Evolutionary conservation across 2,797 vertebrate species (phyloP).

Genomic region (Alauda arvensis): DNA sequence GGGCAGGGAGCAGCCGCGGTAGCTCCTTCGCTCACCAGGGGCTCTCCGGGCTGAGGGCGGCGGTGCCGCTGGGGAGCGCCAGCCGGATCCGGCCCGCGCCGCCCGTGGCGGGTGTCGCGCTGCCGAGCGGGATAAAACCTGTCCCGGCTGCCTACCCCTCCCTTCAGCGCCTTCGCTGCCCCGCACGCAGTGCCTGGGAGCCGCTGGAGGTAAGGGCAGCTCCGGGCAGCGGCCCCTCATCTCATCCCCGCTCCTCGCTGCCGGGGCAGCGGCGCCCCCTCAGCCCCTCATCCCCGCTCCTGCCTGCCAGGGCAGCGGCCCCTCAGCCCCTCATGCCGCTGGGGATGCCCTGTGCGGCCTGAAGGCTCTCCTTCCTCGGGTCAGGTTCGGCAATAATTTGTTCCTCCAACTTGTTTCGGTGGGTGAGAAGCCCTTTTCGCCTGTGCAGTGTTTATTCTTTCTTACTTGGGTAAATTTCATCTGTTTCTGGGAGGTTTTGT

Average conservation of each 20-base stretch:
- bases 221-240: not conserved
- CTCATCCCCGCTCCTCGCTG: not conserved
- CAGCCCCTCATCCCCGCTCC: not conserved
- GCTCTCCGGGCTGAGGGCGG: not conserved
- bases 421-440: not conserved
- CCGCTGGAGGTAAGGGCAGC: not conserved
- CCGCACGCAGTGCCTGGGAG: not conserved
- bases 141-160: fast-evolving
- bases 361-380: fast-evolving
- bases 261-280: too few relatives aligned
- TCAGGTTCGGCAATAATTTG: fast-evolving
- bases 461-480: fast-evolving
- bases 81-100: not conserved
- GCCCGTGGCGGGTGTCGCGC: not conserved
- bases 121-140: not conserved
- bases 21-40: fast-evolving
- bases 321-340: not conserved
- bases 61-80: fast-evolving
- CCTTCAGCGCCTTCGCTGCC: fast-evolving
- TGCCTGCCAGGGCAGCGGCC: fast-evolving
- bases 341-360: fast-evolving
- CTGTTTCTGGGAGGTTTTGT: not conserved
- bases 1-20: fast-evolving
- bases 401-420: fast-evolving
- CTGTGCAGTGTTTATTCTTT: fast-evolving